Conservation (phyloP, 2,797 vertebrate genomes). For the Peromyscus melanophrys region DNA sequence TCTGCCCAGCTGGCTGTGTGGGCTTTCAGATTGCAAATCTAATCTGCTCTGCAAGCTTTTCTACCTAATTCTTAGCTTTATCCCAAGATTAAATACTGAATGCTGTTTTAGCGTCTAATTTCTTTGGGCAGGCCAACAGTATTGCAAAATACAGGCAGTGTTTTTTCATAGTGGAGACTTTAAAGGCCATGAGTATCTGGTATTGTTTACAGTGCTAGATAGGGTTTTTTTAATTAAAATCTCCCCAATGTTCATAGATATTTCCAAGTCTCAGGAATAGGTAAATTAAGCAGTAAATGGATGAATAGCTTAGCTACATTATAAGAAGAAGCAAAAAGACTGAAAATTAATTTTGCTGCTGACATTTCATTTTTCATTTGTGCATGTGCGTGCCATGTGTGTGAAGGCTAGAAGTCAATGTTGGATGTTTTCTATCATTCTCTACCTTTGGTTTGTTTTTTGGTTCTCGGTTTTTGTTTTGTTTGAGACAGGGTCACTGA, state of each 20-base stretch:
- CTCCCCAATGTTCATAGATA: not conserved
- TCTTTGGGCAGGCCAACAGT: conserved; percentile 44
- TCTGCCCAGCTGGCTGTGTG: conserved; percentile 24
- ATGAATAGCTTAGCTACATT: not conserved
- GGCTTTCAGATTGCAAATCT: conserved; percentile 73
- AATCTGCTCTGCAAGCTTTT: conserved; percentile 76
- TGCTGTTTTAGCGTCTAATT: conserved; percentile 65
- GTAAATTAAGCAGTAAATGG: conserved; percentile 25
- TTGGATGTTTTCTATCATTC: not conserved
- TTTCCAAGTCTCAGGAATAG: not conserved
- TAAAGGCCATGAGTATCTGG: conserved; percentile 28
- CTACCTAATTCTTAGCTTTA: conserved; percentile 73
- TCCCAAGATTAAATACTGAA: conserved; percentile 74
- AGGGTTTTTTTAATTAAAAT: conserved; percentile 49
- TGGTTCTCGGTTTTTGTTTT: not conserved
- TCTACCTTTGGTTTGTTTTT: not conserved
- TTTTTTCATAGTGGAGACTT: conserved; percentile 47
- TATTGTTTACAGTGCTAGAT: not conserved
- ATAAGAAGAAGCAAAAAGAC: conserved; percentile 8
- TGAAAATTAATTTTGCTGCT: not conserved
- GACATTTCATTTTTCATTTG: not conserved
- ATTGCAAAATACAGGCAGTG: conserved; percentile 45
- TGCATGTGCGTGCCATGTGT: not conserved
- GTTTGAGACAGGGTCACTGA: not conserved
- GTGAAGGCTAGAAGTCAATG: not conserved